These are phyloP conservation scores for Ibycter americanus DNA, from an alignment of 2,797 vertebrate species.

Conservation along the genomic window DNA sequence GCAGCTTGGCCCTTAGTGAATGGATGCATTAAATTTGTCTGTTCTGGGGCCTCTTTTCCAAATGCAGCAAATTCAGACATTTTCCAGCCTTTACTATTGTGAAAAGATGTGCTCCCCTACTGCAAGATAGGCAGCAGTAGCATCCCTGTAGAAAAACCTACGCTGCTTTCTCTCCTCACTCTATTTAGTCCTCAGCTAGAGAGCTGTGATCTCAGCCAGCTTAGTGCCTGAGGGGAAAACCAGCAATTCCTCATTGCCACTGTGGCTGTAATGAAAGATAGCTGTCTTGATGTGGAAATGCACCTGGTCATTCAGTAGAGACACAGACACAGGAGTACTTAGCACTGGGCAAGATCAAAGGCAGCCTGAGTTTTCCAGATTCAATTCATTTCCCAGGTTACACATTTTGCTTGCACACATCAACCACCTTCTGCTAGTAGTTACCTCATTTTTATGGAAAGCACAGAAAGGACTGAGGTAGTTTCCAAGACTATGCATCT, in stretches of 20 bases:
- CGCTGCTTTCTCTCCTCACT: background rate
- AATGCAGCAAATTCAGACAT: background rate
- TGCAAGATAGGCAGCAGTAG: background rate
- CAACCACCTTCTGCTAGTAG: background rate
- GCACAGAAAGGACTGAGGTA: background rate
- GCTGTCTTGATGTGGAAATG: background rate
- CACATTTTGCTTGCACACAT: background rate
- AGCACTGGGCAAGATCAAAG: background rate
- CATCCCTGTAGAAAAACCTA: background rate
- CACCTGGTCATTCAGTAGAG: background rate
- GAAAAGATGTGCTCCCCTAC: background rate
- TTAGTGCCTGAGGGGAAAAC: background rate
- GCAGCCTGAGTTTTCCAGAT: background rate
- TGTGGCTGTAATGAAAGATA: background rate
- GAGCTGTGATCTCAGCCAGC: background rate
- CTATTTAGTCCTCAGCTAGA: background rate
- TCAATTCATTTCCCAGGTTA: background rate
- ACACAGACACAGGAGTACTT: background rate
- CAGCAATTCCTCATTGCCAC: background rate
- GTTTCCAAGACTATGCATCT: slow-evolving; percentile 11
- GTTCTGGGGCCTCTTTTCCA: background rate
- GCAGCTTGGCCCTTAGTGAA: background rate
- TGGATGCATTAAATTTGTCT: background rate
- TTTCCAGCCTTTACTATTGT: background rate
- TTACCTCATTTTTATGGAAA: slow-evolving; percentile 50